Evolutionary conservation across 2,888 invertebrate species (phyloP).

Genomic region (Bruchidius siliquastri): DNA sequence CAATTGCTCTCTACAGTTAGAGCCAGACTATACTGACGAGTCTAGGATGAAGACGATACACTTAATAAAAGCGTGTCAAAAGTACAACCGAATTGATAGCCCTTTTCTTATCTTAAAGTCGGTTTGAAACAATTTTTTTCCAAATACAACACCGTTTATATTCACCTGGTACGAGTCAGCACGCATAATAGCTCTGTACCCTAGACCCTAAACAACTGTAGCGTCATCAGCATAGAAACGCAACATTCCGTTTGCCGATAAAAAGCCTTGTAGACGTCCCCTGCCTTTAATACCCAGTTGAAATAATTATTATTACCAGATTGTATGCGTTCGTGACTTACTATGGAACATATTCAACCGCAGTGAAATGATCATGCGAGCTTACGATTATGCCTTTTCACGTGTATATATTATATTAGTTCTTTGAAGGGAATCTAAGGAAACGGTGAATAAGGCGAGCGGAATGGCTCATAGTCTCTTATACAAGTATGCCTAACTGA

Average conservation of each 20-base stretch:
- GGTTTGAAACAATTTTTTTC: too few species aligned
- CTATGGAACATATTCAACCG: not conserved
- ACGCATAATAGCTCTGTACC: not conserved
- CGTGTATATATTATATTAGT: not conserved
- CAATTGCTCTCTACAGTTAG: too few species aligned
- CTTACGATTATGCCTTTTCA: not conserved
- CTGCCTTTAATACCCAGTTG: not conserved
- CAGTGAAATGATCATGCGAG: not conserved
- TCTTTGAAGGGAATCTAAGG: not conserved
- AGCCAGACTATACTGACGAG: too few species aligned
- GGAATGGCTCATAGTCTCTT: too few species aligned
- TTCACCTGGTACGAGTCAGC: not conserved
- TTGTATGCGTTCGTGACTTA: not conserved
- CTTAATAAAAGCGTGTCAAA: too few species aligned
- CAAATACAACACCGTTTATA: not conserved
- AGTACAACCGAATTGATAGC: too few species aligned
- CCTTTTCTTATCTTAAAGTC: too few species aligned
- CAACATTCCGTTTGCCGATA: not conserved
- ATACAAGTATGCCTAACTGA: not conserved
- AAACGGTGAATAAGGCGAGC: too few species aligned
- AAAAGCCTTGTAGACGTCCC: not conserved
- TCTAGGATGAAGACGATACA: too few species aligned
- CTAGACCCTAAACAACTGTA: not conserved
- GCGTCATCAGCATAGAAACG: not conserved
- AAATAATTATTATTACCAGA: not conserved